Percentiles rank a stretch among this genome's conserved stretches.
Evolutionary conservation across 2,113 vertebrate genomes (phyloP).

Genomic region (Tamias sibiricus): DNA sequence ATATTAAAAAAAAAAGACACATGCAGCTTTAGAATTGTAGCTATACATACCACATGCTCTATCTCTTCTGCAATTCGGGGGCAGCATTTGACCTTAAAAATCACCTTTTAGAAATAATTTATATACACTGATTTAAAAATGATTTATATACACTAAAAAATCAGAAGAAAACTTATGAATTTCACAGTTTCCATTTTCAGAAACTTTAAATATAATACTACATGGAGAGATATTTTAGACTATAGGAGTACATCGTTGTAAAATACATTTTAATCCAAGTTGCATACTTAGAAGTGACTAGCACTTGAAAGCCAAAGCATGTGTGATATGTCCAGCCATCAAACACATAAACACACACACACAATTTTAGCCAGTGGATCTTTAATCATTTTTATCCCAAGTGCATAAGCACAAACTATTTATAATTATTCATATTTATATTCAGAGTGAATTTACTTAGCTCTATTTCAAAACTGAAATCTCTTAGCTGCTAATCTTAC

Average conservation of each 20-base stretch:
- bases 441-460: background rate
- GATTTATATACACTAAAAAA: background rate
- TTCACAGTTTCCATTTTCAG: background rate
- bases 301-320: background rate
- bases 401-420: background rate
- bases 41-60: too few relatives aligned
- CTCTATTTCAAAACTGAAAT: constrained; percentile 33
- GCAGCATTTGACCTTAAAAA: background rate
- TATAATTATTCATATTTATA: background rate
- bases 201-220: background rate
- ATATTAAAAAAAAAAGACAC: too few relatives aligned
- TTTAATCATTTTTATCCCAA: background rate
- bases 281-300: background rate
- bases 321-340: background rate
- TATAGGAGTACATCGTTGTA: background rate
- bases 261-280: background rate
- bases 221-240: background rate
- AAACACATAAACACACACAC: background rate
- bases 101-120: background rate
- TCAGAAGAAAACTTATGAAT: background rate
- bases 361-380: background rate
- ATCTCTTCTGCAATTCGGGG: background rate
- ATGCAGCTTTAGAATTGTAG: background rate
- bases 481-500: background rate
- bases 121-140: too few relatives aligned